Evolutionary conservation across 2,797 vertebrate species (phyloP), one percentile per base, ranked within the genome.

Genomic region (Typhlichthys subterraneus): DNA sequence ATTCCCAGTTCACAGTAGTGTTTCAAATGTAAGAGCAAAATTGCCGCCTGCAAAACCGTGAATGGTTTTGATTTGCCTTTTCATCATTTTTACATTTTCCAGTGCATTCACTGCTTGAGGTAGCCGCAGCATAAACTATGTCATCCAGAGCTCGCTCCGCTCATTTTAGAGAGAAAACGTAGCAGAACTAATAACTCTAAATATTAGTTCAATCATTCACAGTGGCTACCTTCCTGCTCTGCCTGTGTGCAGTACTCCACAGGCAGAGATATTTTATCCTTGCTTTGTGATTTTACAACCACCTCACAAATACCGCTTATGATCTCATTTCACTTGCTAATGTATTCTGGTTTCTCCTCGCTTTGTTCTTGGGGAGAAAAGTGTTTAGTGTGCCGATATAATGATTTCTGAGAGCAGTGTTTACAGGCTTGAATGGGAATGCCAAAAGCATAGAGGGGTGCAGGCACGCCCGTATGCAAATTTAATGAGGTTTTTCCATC

Each of bases 261-360:
- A 73, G 79, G 80, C 80, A 61, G 72, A 74, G 75, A 77, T 78
- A 82, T 84, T 89, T 89, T 79, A 87, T 87, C 79, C 75, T 56
- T 66, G 79, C 82, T 76, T 79, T 83, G 77, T 83, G 86, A 90
- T 90, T 92, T 88, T 83, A 80, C 84, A 84, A 85, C 77, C 73
- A 77, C 80, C 79, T 88, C 48, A 49, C 81, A 70, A 84, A 86
- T 67, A 68, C 64, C 75, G 82, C 85, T 90, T 82, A 82, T 82
- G 81, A 90, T 88, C 85, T 87, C 80, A 88, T 90, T 90, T 89
- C 51, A n/a, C 74, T 75, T 89, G 88, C 84, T 90, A 85, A 89
- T 91, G 79, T 83, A 82, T 85, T 86, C 85, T 67, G 46, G 62
- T 85, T 82, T 59, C 62, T 59, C 66, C 73, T 72, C 48, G 69